A percentile compares a stretch with the other conserved stretches of the same genome.
Conservation (phyloP, 2,113 vertebrate genomes). For the Rhinolophus ferrumequinum region DNA sequence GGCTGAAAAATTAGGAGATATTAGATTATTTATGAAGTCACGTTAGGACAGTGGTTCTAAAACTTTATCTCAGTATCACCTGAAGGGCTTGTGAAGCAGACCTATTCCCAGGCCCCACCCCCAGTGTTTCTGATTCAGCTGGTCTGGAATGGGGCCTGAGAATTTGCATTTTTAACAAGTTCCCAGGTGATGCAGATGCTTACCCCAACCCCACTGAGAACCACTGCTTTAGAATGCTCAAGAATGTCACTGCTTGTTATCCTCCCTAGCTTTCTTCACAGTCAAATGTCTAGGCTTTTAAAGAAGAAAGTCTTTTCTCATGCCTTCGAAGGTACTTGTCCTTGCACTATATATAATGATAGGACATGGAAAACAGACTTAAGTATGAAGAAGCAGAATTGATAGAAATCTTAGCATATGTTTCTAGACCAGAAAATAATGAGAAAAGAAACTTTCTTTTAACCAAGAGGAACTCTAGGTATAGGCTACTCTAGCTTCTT, state of each 20-base stretch:
- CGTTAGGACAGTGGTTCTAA: background rate
- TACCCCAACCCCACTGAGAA: background rate
- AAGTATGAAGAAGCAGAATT: background rate
- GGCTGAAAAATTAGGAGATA: background rate
- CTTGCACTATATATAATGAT: background rate
- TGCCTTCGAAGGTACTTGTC: conserved; percentile 23
- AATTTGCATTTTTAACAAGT: background rate
- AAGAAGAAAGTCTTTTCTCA: background rate
- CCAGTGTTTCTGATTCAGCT: background rate
- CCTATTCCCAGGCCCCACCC: background rate
- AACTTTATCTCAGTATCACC: background rate
- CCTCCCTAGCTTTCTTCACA: background rate
- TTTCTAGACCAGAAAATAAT: conserved; percentile 3
- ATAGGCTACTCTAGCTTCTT: background rate
- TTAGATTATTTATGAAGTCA: background rate
- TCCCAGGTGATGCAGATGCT: background rate
- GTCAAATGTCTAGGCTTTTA: background rate
- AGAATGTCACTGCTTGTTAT: background rate
- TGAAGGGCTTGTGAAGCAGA: background rate
- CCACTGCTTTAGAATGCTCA: background rate
- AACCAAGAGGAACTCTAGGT: conserved; percentile 1
- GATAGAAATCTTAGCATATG: background rate
- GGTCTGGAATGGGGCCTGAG: background rate
- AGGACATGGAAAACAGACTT: conserved; percentile 15
- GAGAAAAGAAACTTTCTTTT: background rate